Percentiles rank a stretch among this genome's conserved stretches.
phyloP scores from a whole-genome alignment of 2,113 vertebrate genomes.

The Hyaena hyaena region DNA sequence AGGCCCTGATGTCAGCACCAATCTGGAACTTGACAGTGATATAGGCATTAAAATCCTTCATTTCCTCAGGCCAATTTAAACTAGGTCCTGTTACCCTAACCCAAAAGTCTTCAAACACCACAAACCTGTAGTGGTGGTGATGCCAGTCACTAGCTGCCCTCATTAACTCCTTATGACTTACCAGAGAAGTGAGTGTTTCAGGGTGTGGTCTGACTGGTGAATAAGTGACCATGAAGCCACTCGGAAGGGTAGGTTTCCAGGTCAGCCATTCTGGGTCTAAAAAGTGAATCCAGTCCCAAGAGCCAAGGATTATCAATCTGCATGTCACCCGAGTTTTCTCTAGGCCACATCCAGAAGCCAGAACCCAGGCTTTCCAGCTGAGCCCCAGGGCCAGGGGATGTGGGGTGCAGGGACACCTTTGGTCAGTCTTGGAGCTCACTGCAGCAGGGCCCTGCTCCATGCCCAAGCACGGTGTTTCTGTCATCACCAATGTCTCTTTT shows the following conservation, averaged over 20 bases:
- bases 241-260: not conserved
- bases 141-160: not conserved
- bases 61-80: not conserved
- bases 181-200: not conserved
- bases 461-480: not conserved
- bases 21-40: not conserved
- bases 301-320: not conserved
- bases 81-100: not conserved
- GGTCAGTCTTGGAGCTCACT: not conserved
- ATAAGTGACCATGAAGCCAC: not conserved
- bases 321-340: not conserved
- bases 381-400: not conserved
- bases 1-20: not conserved
- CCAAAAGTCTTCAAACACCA: constrained; percentile 10
- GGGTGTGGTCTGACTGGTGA: too few species aligned
- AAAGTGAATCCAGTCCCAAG: not conserved
- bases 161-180: not conserved
- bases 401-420: not conserved
- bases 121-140: not conserved
- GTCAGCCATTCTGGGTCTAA: not conserved
- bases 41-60: not conserved
- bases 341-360: not conserved
- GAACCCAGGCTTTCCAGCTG: not conserved
- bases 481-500: not conserved
- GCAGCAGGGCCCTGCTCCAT: not conserved